phyloP scores from a whole-genome alignment of 2,888 invertebrate genomes.

The Stenodera caucasica region DNA sequence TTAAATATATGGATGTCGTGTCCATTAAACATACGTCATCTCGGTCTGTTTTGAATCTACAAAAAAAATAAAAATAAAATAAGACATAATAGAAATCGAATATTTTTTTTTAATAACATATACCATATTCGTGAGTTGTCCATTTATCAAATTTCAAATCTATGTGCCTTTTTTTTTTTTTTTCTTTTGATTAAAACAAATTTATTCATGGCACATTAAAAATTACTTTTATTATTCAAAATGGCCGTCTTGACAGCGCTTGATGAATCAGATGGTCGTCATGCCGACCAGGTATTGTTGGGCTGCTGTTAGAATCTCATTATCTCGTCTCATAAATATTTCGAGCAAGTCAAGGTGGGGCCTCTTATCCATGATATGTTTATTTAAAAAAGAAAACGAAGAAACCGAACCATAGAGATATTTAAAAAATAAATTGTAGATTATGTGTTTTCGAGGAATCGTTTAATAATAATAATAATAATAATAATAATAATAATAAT shows the following conservation, averaged over 20 bases:
- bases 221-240: conserved; percentile 45
- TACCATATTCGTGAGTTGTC: neutral
- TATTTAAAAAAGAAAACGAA: neutral
- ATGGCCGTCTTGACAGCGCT: conserved; percentile 40
- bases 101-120: neutral
- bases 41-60: neutral
- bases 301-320: conserved; percentile 45
- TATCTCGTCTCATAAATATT: conserved; percentile 44
- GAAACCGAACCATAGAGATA: neutral
- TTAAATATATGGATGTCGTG: neutral
- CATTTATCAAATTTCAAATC: neutral
- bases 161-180: neutral
- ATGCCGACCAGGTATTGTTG: conserved; percentile 29
- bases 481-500: too few species aligned
- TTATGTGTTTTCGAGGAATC: conserved; percentile 43
- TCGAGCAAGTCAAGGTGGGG: conserved; percentile 42
- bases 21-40: neutral
- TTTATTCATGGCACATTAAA: conserved; percentile 33
- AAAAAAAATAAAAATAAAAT: neutral
- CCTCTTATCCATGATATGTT: conserved; percentile 18
- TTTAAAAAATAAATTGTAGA: conserved; percentile 38
- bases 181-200: conserved; percentile 14
- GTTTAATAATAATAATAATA: conserved; percentile 45
- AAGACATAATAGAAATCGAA: neutral
- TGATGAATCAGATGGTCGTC: conserved; percentile 34